phyloP scores from a whole-genome alignment of 2,888 invertebrate species.

The Amblyjoppa proteus region DNA sequence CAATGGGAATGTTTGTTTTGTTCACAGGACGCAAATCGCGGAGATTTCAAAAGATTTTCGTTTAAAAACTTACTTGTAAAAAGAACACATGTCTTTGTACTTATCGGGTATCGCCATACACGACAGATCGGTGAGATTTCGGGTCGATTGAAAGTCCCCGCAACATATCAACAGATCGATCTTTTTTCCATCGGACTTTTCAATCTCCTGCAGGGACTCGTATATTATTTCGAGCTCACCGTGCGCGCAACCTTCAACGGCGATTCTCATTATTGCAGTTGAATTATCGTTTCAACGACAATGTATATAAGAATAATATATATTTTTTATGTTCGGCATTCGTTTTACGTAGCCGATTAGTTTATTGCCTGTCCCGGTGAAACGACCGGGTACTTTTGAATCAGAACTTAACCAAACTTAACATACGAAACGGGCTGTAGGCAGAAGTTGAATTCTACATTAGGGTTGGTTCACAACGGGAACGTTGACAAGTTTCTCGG shows the following conservation, averaged over 20 bases:
- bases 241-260: slow-evolving; percentile 99
- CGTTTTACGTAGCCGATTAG: background rate
- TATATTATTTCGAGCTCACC: slow-evolving; percentile 99
- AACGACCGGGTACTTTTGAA: background rate
- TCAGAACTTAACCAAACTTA: background rate
- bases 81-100: slow-evolving; percentile 95
- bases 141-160: slow-evolving; percentile 98
- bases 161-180: slow-evolving; percentile 98
- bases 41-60: background rate
- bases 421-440: background rate
- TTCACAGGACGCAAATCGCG: background rate
- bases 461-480: background rate
- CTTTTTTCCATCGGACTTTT: slow-evolving; percentile 91
- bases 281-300: background rate
- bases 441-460: background rate
- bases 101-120: slow-evolving; percentile 99
- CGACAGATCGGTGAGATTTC: slow-evolving; percentile 94
- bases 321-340: background rate
- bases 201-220: slow-evolving; percentile 91
- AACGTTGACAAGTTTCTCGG: background rate
- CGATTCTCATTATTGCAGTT: slow-evolving; percentile 91
- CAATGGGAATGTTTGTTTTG: background rate
- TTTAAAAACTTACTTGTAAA: slow-evolving; percentile 92
- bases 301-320: background rate
- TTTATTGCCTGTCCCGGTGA: background rate